Percentiles rank a stretch among this genome's conserved stretches.
Evolutionary conservation across 2,113 vertebrate species (phyloP).

Genomic region (Silurus glanis): DNA sequence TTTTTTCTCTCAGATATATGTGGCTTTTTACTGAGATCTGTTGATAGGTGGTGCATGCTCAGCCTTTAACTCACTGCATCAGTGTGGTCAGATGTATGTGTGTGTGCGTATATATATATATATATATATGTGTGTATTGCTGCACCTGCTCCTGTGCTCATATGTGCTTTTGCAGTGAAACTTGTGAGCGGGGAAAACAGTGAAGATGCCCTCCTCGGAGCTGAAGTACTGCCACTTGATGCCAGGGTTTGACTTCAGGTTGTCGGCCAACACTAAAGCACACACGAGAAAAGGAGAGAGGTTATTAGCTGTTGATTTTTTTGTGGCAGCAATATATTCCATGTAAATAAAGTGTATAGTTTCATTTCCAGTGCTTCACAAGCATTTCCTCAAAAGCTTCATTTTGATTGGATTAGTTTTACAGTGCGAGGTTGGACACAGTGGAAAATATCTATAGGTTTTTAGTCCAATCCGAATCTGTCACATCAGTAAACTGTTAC

Average conservation of each 20-base stretch:
- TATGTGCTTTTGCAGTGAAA: slow-evolving; percentile 95
- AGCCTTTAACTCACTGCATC: not conserved
- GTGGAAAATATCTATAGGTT: not conserved
- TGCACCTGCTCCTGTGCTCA: slow-evolving; percentile 94
- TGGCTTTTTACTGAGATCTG: slow-evolving; percentile 1
- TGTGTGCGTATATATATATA: not conserved
- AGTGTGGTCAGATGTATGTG: not conserved
- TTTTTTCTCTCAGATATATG: not conserved
- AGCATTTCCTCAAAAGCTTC: not conserved
- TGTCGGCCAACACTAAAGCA: slow-evolving; percentile 89
- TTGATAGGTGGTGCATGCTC: not conserved
- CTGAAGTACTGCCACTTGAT: slow-evolving; percentile 99
- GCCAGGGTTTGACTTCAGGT: slow-evolving; percentile 97
- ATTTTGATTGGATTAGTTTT: not conserved
- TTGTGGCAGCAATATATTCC: not conserved
- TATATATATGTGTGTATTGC: not conserved
- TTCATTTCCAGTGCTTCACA: not conserved
- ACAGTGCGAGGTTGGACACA: not conserved
- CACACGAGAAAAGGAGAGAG: not conserved
- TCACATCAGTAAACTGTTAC: not conserved
- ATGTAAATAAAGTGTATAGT: not conserved
- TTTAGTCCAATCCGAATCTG: not conserved
- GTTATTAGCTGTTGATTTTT: not conserved
- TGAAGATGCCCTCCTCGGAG: slow-evolving; percentile 98
- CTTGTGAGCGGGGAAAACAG: slow-evolving; percentile 96